phyloP scores from a whole-genome alignment of 2,888 invertebrate species.

The Eristalis intricaria region DNA sequence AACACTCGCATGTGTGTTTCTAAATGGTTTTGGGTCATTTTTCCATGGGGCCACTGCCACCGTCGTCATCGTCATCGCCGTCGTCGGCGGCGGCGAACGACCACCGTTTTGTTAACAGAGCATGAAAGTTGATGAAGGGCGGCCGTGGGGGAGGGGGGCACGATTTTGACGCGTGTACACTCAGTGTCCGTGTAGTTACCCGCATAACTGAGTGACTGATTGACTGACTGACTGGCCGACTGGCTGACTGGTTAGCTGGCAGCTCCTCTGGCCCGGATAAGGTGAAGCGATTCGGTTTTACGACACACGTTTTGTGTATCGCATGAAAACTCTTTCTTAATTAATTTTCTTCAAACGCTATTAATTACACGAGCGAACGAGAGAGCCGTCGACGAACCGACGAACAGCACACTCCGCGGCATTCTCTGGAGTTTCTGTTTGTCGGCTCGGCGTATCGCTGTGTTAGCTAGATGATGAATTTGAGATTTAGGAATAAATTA shows the following conservation, averaged over 20 bases:
- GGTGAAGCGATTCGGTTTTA: conserved; percentile 41
- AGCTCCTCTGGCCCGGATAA: neutral
- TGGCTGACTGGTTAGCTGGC: neutral
- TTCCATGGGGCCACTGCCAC: conserved; percentile 14
- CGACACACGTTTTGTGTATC: conserved; percentile 19
- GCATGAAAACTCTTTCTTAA: conserved; percentile 27
- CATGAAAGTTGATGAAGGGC: conserved; percentile 31
- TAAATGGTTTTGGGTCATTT: conserved; percentile 37
- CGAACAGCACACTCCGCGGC: too few species aligned
- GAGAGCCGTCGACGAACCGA: neutral
- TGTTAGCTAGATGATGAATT: conserved; percentile 2
- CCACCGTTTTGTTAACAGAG: conserved; percentile 47
- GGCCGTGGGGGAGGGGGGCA: neutral
- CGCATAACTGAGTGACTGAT: neutral
- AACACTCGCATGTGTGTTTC: conserved; percentile 3
- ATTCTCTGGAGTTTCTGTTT: too few species aligned
- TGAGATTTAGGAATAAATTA: neutral
- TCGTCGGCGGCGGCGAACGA: neutral
- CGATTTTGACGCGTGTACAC: conserved; percentile 14
- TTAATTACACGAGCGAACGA: conserved; percentile 32
- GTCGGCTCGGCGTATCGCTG: neutral
- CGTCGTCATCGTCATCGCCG: neutral
- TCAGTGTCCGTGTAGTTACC: neutral
- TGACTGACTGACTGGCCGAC: neutral
- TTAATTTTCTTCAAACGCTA: conserved; percentile 48